Evolutionary conservation across 2,888 invertebrate genomes (phyloP), one percentile per base, ranked within the genome.

Genomic region (Yponomeuta cagnagella): DNA sequence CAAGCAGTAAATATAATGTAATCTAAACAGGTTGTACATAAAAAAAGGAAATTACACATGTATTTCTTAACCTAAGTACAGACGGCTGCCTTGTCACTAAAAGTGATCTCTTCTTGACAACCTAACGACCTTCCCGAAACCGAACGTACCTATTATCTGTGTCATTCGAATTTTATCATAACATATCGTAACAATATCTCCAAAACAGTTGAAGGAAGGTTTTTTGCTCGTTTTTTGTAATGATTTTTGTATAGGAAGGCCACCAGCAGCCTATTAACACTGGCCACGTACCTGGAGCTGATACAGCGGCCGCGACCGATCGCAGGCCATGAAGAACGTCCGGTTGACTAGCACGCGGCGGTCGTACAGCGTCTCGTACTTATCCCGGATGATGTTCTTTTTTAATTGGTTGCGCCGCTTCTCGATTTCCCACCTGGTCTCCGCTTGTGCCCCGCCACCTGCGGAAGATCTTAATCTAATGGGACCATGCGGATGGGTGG

Each of bases 271-370:
- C 23, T 43, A 43, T 4, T 12, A 63, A 63, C 23, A 63, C 15
- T 23, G 8, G 15, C 1, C 15, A 68, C 68, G 12, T 72, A 80
- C 89, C 80, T 88, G 87, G 23, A 90, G 74, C 12, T 84, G 77
- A 72, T 92, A 91, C 37, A 89, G 69, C 0, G 86, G 79, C 2
- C 91, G 78, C 10, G 87, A 85, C 6, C 91, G 80, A 73, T 91
- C 91, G 75, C 91, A 92, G 0, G 91, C 89, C 0, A 89, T 85
- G 74, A 85, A 84, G 48, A 80, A 78, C 0, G 90, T 89, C n/a
- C 88, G 77, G 73, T 90, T 90, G 70, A 92, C 82, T 31, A 89
- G 80, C 9, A 91, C 89, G 2, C 83, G 79, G 0, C 77, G 75
- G 75, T 90, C 88, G 74, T 80, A 90, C 73, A 91, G 77, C 0